Evolutionary conservation across 2,888 invertebrate species (phyloP).

Genomic region (Alloscopus bannaensis): DNA sequence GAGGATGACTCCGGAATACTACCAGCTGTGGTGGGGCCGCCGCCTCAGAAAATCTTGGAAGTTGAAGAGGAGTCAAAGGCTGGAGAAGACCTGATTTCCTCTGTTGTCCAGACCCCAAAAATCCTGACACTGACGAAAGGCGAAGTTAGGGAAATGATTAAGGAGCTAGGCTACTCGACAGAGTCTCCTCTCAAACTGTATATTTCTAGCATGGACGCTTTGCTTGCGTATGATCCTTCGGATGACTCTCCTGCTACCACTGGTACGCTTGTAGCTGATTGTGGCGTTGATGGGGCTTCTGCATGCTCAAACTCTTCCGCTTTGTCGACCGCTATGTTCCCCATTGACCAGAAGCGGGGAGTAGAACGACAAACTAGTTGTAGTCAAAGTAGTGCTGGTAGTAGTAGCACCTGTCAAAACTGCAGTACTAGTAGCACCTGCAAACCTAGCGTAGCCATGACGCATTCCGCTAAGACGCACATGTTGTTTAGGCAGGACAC

Average conservation of each 20-base stretch:
- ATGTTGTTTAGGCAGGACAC: conserved; percentile 29
- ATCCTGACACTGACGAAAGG: conserved; percentile 38
- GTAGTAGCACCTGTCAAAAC: not conserved
- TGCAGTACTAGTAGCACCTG: not conserved
- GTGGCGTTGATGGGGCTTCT: conserved; percentile 21
- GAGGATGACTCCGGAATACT: conserved; percentile 48
- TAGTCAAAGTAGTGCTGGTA: not conserved
- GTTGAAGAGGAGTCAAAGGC: conserved; percentile 33
- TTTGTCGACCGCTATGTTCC: conserved; percentile 7
- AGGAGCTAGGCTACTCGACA: conserved; percentile 70
- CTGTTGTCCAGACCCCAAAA: not conserved
- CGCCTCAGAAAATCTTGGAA: conserved; percentile 34
- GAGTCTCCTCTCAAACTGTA: conserved; percentile 69
- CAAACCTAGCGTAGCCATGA: not conserved
- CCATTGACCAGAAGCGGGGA: conserved; percentile 5
- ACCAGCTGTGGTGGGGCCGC: conserved; percentile 9
- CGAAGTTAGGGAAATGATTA: conserved; percentile 59
- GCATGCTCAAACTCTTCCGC: conserved; percentile 24
- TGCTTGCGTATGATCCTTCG: conserved; percentile 70
- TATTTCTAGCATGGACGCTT: conserved; percentile 73
- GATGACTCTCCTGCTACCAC: conserved; percentile 27
- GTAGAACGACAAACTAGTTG: not conserved
- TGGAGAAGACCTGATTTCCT: not conserved
- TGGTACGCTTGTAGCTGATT: conserved; percentile 8
- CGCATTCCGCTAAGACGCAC: conserved; percentile 2